Evolutionary conservation across 1,140 invertebrate species (phyloP).

Genomic region (Drosophila varians): DNA sequence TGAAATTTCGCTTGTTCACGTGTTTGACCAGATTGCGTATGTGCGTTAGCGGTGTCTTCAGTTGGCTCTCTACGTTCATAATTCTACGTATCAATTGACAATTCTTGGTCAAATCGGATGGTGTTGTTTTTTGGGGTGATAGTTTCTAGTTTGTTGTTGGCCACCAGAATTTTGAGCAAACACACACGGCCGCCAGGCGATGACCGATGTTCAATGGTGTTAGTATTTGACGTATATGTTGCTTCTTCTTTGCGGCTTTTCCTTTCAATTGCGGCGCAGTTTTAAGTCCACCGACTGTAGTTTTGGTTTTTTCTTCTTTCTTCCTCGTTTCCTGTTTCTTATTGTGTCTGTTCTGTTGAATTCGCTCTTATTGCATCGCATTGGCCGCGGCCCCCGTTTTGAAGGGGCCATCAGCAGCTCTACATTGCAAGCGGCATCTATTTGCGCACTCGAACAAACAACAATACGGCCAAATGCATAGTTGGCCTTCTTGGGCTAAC

Average conservation of each 20-base stretch:
- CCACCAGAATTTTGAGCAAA: conserved; percentile 43
- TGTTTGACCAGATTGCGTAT: conserved; percentile 98
- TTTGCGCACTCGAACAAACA: conserved; percentile 55
- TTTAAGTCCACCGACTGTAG: conserved; percentile 15
- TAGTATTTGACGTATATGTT: conserved; percentile 45
- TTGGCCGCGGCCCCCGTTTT: conserved; percentile 60
- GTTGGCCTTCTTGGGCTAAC: conserved; percentile 9
- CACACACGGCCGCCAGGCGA: conserved; percentile 5
- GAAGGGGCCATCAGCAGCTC: conserved; percentile 68
- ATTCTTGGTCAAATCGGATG: conserved; percentile 34
- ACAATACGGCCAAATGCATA: conserved; percentile 15
- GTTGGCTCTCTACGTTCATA: conserved; percentile 98
- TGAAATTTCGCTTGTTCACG: conserved; percentile 97
- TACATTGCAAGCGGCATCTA: conserved; percentile 66
- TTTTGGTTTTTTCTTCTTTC: conserved; percentile 11
- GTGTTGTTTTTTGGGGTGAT: conserved; percentile 23
- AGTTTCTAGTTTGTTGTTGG: conserved; percentile 35
- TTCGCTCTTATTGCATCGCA: conserved; percentile 51
- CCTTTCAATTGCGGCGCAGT: conserved; percentile 62
- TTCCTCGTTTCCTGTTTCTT: conserved; percentile 19
- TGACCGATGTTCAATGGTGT: conserved; percentile 19
- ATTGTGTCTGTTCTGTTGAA: conserved; percentile 19
- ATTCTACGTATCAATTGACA: conserved; percentile 86
- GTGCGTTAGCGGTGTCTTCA: conserved; percentile 98
- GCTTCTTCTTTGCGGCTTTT: conserved; percentile 43